These are phyloP conservation scores for Strigamia maritima DNA, from an alignment of 2,888 invertebrate species.

Conservation along the genomic window DNA sequence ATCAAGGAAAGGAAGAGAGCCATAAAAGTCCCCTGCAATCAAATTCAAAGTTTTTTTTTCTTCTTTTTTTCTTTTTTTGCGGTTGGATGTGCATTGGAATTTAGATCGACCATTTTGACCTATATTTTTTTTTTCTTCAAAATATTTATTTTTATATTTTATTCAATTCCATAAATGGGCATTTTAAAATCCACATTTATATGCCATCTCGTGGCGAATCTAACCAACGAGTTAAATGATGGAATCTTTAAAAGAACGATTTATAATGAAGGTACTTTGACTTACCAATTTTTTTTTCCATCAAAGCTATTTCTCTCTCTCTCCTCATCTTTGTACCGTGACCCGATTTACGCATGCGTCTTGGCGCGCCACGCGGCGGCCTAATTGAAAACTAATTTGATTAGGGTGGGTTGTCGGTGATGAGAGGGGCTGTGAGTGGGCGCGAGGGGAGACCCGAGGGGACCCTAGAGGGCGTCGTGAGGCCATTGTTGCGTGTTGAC, in stretches of 20 bases:
- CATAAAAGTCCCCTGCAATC: slow-evolving; percentile 27
- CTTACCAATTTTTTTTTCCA: neutral
- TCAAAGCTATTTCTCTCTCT: neutral
- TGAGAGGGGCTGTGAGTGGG: slow-evolving; percentile 29
- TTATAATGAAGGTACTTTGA: neutral
- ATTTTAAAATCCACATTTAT: too few species aligned
- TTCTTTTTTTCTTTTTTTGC: neutral
- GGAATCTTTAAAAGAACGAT: too few species aligned
- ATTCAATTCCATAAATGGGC: too few species aligned
- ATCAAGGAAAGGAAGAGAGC: slow-evolving; percentile 1
- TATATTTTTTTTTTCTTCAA: too few species aligned
- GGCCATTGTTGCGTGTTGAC: slow-evolving; percentile 29
- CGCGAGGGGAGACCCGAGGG: slow-evolving; percentile 8
- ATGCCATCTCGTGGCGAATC: too few species aligned
- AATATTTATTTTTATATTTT: too few species aligned
- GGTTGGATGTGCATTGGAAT: neutral
- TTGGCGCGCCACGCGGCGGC: slow-evolving; percentile 19
- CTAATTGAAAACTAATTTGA: slow-evolving; percentile 27
- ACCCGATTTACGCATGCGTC: slow-evolving; percentile 8
- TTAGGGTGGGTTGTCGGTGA: slow-evolving; percentile 22
- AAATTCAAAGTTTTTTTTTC: neutral
- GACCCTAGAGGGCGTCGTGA: slow-evolving; percentile 18
- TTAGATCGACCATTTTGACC: neutral
- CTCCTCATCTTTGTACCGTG: neutral
- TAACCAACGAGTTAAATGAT: too few species aligned